Evolutionary conservation across 2,797 vertebrate genomes (phyloP).

Genomic region (Rhinella marina): DNA sequence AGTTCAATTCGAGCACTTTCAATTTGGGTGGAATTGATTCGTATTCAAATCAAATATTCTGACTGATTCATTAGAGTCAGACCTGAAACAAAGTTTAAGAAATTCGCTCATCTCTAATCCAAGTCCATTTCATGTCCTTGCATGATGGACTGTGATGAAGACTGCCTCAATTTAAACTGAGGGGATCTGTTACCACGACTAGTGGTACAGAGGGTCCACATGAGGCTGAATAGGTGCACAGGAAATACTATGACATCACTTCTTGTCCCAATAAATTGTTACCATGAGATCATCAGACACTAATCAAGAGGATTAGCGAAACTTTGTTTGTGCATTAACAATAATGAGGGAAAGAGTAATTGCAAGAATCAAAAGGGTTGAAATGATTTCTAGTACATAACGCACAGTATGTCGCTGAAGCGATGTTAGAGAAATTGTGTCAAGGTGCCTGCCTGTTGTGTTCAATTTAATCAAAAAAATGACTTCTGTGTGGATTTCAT

Average conservation of each 20-base stretch:
- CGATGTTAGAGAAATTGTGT: conserved; percentile 52
- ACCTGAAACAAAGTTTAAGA: too few species aligned
- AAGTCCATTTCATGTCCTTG: background rate
- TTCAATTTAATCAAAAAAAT: conserved; percentile 51
- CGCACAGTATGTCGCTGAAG: conserved; percentile 43
- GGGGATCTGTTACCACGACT: background rate
- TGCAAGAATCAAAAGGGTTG: conserved; percentile 47
- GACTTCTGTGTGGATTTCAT: conserved; percentile 48
- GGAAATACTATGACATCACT: background rate
- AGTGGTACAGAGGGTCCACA: background rate
- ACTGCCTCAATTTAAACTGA: background rate
- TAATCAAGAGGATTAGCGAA: conserved; percentile 47
- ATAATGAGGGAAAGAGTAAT: conserved; percentile 49
- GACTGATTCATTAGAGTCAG: too few species aligned
- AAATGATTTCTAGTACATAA: conserved; percentile 45
- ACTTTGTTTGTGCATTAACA: conserved; percentile 45
- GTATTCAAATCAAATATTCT: too few species aligned
- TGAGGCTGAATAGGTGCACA: background rate
- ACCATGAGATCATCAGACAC: conserved; percentile 1
- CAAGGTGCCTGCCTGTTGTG: conserved; percentile 40
- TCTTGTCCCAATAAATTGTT: conserved; percentile 3
- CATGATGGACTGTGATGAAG: background rate
- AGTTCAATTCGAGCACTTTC: too few species aligned
- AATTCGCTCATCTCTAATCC: too few species aligned
- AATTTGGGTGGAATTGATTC: too few species aligned